Conservation (phyloP, 2,113 vertebrate genomes). For the Lepidothrix coronata region DNA sequence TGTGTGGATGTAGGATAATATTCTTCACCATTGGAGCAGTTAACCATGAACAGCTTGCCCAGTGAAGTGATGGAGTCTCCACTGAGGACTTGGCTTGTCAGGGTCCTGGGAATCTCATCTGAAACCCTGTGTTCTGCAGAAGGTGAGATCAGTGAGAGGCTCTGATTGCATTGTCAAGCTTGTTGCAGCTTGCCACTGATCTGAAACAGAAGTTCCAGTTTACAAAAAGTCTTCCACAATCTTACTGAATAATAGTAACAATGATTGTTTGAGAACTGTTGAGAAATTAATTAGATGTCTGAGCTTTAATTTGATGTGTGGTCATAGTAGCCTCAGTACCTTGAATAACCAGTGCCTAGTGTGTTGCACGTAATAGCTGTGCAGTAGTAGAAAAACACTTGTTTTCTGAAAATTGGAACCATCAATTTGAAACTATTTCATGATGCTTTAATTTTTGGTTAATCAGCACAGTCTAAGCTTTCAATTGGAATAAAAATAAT, state of each 20-base stretch:
- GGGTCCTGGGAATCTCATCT: not conserved
- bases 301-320: not conserved
- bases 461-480: not conserved
- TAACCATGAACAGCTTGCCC: not conserved
- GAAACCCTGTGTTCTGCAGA: not conserved
- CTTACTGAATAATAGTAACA: not conserved
- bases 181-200: not conserved
- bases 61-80: not conserved
- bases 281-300: not conserved
- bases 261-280: not conserved
- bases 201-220: not conserved
- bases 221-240: rapidly evolving
- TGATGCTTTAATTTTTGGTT: not conserved
- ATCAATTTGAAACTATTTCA: not conserved
- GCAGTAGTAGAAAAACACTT: not conserved
- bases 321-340: not conserved
- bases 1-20: not conserved
- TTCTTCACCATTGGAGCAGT: rapidly evolving
- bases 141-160: not conserved
- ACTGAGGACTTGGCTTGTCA: not conserved
- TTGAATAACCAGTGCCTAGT: not conserved
- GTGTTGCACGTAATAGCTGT: not conserved
- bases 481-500: not conserved
- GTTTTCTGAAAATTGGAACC: not conserved
- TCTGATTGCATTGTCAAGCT: not conserved